A percentile compares a stretch with the other conserved stretches of the same genome.
phyloP scores from a whole-genome alignment of 2,888 invertebrate genomes.

The Synanthedon formicaeformis region DNA sequence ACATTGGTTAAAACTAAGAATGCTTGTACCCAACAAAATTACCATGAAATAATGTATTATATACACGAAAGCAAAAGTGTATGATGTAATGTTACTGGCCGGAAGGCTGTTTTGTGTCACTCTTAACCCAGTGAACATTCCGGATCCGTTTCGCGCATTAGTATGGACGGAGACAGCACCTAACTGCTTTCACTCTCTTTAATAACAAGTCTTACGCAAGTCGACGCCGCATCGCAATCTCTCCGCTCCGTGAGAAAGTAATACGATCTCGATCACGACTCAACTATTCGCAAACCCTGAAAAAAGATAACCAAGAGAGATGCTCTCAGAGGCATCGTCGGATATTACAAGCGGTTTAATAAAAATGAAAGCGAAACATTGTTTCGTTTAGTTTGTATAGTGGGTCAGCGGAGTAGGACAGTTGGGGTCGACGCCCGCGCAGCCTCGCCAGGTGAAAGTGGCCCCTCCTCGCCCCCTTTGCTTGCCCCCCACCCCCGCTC shows the following conservation, averaged over 20 bases:
- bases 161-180: constrained; percentile 54
- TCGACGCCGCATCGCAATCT: constrained; percentile 29
- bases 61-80: constrained; percentile 28
- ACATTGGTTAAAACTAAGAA: too few species aligned
- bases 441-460: constrained; percentile 68
- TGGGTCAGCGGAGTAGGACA: constrained; percentile 69
- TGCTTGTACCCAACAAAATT: too few species aligned
- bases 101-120: constrained; percentile 49
- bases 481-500: constrained; percentile 13
- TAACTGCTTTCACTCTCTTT: constrained; percentile 65
- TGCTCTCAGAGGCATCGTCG: constrained; percentile 49
- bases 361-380: constrained; percentile 63
- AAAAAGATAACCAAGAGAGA: not conserved
- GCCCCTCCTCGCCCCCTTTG: constrained; percentile 36
- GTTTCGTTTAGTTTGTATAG: constrained; percentile 52
- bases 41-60: too few species aligned
- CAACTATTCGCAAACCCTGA: not conserved
- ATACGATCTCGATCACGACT: not conserved
- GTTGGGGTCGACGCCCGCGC: constrained; percentile 65
- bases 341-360: constrained; percentile 46
- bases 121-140: constrained; percentile 51
- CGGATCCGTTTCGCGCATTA: constrained; percentile 54
- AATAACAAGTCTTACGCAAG: constrained; percentile 64
- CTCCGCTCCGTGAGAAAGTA: constrained; percentile 28
- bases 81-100: constrained; percentile 35